phyloP scores from a whole-genome alignment of 2,113 vertebrate genomes.

The Pyxicephalus adspersus region DNA sequence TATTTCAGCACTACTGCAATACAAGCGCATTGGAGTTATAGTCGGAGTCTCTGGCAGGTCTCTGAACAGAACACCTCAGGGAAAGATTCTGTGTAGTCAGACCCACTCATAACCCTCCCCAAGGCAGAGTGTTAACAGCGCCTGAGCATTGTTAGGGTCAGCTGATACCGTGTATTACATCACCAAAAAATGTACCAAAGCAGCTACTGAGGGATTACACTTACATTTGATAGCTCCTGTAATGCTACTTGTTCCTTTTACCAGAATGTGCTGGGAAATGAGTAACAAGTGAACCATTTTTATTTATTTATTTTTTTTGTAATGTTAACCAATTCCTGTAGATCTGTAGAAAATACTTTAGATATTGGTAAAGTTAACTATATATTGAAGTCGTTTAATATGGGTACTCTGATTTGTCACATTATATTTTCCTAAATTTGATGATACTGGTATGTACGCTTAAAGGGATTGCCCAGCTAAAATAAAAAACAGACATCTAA shows the following conservation, averaged over 20 bases:
- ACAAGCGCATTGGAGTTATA: constrained; percentile 37
- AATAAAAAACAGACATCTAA: too few relatives aligned
- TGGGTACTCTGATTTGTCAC: too few relatives aligned
- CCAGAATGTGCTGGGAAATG: constrained; percentile 56
- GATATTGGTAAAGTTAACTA: too few relatives aligned
- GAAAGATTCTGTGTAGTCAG: constrained; percentile 54
- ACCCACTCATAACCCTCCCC: constrained; percentile 54
- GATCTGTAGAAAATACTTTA: too few relatives aligned
- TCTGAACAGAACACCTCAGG: constrained; percentile 59
- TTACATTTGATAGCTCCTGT: constrained; percentile 64
- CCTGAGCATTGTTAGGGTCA: constrained; percentile 49
- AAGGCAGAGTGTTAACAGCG: constrained; percentile 59
- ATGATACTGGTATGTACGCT: too few relatives aligned
- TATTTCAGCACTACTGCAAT: constrained; percentile 57
- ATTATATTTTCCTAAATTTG: too few relatives aligned
- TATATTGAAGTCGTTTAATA: not conserved
- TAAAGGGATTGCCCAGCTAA: too few relatives aligned
- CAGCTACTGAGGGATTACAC: constrained; percentile 57
- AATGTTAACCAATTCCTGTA: too few relatives aligned
- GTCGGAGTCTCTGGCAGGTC: constrained; percentile 45
- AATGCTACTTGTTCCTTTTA: constrained; percentile 58
- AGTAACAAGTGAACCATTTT: constrained; percentile 36
- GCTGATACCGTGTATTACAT: constrained; percentile 58
- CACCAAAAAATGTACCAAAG: constrained; percentile 58
- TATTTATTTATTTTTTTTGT: not conserved